These are phyloP conservation scores for Dendrolimus pini DNA, from an alignment of 2,888 invertebrate species.

Conservation along the genomic window DNA sequence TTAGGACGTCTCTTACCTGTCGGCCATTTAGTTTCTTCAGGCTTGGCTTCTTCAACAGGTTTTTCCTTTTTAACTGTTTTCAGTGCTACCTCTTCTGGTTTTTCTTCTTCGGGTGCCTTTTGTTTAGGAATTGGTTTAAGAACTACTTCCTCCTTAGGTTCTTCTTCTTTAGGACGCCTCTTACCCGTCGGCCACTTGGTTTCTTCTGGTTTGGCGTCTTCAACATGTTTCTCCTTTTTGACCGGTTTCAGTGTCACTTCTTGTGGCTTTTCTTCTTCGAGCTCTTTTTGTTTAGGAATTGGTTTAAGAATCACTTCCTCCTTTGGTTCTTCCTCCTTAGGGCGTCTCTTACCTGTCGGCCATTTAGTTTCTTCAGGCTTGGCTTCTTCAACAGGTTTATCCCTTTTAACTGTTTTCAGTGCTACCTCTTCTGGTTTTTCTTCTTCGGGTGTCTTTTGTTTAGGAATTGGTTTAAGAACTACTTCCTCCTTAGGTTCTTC, in stretches of 20 bases:
- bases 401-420: constrained; percentile 54
- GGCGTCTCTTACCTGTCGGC: constrained; percentile 22
- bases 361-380: constrained; percentile 44
- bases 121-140: constrained; percentile 37
- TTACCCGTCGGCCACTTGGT: constrained; percentile 41
- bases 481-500: constrained; percentile 31
- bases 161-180: constrained; percentile 36
- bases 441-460: constrained; percentile 42
- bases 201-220: constrained; percentile 38
- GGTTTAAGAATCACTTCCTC: constrained; percentile 14
- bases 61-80: constrained; percentile 38
- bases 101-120: constrained; percentile 34
- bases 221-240: constrained; percentile 23
- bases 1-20: too few relatives aligned
- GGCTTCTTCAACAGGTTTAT: constrained; percentile 21
- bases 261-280: constrained; percentile 65
- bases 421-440: constrained; percentile 47
- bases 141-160: constrained; percentile 22
- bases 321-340: constrained; percentile 24
- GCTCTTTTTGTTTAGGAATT: constrained; percentile 31
- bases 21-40: too few relatives aligned
- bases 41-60: not conserved
- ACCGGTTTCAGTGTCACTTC: constrained; percentile 55
- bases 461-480: constrained; percentile 34
- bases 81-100: constrained; percentile 53